These are phyloP conservation scores for Heliopora coerulea DNA, from an alignment of 92 coral and sea anemone species.

Conservation along the genomic window DNA sequence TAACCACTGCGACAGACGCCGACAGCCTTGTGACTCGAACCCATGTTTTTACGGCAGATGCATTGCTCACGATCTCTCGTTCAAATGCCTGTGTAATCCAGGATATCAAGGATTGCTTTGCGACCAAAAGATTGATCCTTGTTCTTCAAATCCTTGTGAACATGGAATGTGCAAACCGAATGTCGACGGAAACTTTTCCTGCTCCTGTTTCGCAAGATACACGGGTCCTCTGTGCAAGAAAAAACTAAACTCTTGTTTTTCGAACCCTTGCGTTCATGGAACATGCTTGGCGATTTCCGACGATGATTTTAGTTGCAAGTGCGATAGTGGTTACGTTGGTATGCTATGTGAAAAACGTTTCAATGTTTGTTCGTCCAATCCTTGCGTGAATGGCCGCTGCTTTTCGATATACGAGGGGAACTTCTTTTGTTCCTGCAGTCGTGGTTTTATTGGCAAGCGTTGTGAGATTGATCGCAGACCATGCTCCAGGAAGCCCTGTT, in stretches of 20 bases:
- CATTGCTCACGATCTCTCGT: slow-evolving; percentile 50
- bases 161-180: slow-evolving; percentile 58
- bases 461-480: slow-evolving; percentile 53
- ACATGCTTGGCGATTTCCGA: slow-evolving; percentile 42
- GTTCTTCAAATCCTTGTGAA: slow-evolving; percentile 69
- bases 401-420: slow-evolving; percentile 26
- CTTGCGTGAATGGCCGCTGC: slow-evolving; percentile 51
- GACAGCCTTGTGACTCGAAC: slow-evolving; percentile 64
- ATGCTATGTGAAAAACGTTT: slow-evolving; percentile 39
- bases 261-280: slow-evolving; percentile 63
- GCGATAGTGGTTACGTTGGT: slow-evolving; percentile 51
- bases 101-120: slow-evolving; percentile 68
- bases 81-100: slow-evolving; percentile 57
- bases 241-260: slow-evolving; percentile 50
- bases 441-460: slow-evolving; percentile 59
- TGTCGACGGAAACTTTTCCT: slow-evolving; percentile 43
- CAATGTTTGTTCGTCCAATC: slow-evolving; percentile 45
- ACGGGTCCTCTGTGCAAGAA: slow-evolving; percentile 61
- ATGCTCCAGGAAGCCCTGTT: slow-evolving; percentile 62
- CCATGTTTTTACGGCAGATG: slow-evolving; percentile 76
- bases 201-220: slow-evolving; percentile 58
- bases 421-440: slow-evolving; percentile 56
- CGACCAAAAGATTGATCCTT: slow-evolving; percentile 52
- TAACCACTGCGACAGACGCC: slow-evolving; percentile 55
- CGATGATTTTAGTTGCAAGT: slow-evolving; percentile 52